These are phyloP conservation scores for Oryzias melastigma DNA, from an alignment of 2,113 vertebrate genomes.

Conservation along the genomic window DNA sequence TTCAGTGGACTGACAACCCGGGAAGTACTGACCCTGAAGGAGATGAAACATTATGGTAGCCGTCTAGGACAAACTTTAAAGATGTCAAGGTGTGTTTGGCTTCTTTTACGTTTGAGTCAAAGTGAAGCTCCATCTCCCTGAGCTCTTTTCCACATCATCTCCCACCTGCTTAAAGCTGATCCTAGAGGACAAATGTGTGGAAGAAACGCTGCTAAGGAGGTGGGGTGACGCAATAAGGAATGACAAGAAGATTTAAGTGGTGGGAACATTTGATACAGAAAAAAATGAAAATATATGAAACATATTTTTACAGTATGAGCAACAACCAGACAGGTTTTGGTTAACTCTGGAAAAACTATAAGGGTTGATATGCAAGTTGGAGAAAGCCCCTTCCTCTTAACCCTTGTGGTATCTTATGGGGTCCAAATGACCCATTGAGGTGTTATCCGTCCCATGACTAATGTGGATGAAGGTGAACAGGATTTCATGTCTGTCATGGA, in stretches of 20 bases:
- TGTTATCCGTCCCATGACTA: too few species aligned
- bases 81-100: slow-evolving; percentile 29
- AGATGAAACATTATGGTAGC: slow-evolving; percentile 36
- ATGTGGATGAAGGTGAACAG: too few species aligned
- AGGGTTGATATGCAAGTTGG: too few species aligned
- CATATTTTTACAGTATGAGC: not conserved
- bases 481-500: too few species aligned
- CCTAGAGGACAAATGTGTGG: not conserved
- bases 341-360: not conserved
- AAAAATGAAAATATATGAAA: not conserved
- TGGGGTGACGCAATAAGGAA: not conserved
- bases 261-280: slow-evolving; percentile 1
- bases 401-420: too few species aligned
- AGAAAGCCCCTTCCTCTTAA: too few species aligned
- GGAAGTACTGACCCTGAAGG: slow-evolving; percentile 27
- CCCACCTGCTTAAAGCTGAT: slow-evolving; percentile 32
- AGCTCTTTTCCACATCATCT: slow-evolving; percentile 1
- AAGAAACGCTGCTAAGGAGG: not conserved
- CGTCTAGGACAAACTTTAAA: slow-evolving; percentile 17
- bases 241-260: not conserved
- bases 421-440: too few species aligned
- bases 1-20: slow-evolving; percentile 33
- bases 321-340: not conserved
- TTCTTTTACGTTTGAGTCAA: slow-evolving; percentile 18
- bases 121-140: not conserved